Conservation (phyloP, 2,797 vertebrate species). For the Chelon labrosus region DNA sequence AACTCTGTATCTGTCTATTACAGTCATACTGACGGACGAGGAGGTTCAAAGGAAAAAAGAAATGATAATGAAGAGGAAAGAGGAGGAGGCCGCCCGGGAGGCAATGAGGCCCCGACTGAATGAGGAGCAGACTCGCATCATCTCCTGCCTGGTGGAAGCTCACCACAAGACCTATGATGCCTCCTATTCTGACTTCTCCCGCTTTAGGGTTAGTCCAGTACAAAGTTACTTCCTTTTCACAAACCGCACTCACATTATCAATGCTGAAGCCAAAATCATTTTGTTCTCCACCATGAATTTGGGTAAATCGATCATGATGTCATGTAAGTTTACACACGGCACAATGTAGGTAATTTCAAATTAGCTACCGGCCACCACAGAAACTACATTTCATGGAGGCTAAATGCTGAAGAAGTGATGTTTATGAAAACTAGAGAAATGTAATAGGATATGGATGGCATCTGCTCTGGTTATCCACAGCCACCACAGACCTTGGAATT, state of each 20-base stretch:
- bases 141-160: conserved; percentile 92
- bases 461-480: conserved; percentile 25
- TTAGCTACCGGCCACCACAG: neutral
- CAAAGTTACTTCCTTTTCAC: conserved; percentile 6
- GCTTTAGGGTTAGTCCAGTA: conserved; percentile 88
- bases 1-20: neutral
- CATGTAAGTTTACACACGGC: neutral
- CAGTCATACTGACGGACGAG: conserved; percentile 97
- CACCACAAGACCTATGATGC: conserved; percentile 96
- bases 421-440: neutral
- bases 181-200: conserved; percentile 92
- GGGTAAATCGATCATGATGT: conserved; percentile 31
- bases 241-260: conserved; percentile 22
- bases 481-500: conserved; percentile 21
- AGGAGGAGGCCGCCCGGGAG: conserved; percentile 92
- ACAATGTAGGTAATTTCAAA: neutral
- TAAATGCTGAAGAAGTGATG: neutral
- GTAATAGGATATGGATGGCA: conserved; percentile 5
- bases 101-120: conserved; percentile 91
- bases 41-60: conserved; percentile 98
- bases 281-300: conserved; percentile 9
- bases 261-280: neutral
- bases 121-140: conserved; percentile 91
- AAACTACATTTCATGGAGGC: neutral
- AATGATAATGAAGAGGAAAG: conserved; percentile 94